Percentiles rank a stretch among this genome's conserved stretches.
Evolutionary conservation across 2,888 invertebrate species (phyloP).

Genomic region (Notodonta dromedarius): DNA sequence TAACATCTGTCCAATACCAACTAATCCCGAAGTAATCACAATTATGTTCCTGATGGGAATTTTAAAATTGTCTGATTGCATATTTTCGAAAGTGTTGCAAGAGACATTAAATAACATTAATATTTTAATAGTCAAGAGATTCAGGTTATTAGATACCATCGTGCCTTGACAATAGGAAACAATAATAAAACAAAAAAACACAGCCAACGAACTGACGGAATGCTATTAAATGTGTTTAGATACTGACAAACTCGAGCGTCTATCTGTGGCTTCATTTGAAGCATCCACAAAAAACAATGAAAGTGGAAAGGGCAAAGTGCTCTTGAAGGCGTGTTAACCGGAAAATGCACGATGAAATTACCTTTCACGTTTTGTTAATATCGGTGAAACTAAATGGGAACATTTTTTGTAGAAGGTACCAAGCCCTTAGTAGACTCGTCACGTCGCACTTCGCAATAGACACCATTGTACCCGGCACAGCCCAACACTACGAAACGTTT

Average conservation of each 20-base stretch:
- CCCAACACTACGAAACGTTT: conserved; percentile 37
- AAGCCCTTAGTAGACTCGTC: conserved; percentile 53
- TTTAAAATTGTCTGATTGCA: background rate
- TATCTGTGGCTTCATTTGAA: conserved; percentile 30
- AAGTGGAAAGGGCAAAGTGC: conserved; percentile 76
- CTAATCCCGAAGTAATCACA: conserved; percentile 22
- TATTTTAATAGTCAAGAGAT: conserved; percentile 13
- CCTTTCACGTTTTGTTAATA: conserved; percentile 77
- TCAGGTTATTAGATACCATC: conserved; percentile 25
- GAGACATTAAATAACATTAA: conserved; percentile 16
- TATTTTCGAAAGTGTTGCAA: conserved; percentile 13
- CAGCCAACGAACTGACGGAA: conserved; percentile 33
- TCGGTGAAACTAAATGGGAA: conserved; percentile 75
- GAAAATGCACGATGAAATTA: conserved; percentile 82
- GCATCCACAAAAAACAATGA: conserved; percentile 63
- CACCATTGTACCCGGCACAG: conserved; percentile 49
- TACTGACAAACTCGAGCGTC: conserved; percentile 1
- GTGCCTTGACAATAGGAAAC: conserved; percentile 20
- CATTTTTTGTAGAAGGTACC: conserved; percentile 67
- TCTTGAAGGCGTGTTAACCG: conserved; percentile 70
- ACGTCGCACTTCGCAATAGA: conserved; percentile 61
- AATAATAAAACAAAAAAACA: conserved; percentile 25
- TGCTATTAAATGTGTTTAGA: conserved; percentile 18
- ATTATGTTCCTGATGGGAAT: background rate
- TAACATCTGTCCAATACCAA: conserved; percentile 70